These are phyloP conservation scores for Procavia capensis DNA, from an alignment of 2,113 vertebrate genomes.

Conservation along the genomic window DNA sequence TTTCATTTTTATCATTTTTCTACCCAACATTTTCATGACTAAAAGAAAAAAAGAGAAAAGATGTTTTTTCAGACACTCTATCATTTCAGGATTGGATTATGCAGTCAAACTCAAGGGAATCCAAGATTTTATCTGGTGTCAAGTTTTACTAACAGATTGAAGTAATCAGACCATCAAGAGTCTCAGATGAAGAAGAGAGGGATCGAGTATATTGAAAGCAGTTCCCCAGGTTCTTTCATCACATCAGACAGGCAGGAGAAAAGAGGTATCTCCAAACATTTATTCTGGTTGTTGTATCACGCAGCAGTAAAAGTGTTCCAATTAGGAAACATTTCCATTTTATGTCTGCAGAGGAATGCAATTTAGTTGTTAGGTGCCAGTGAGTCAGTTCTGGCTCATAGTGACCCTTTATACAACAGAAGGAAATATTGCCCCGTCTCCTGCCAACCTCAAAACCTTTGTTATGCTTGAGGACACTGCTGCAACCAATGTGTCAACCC, in stretches of 20 bases:
- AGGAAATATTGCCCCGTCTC: too few species aligned
- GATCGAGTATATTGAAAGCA: neutral
- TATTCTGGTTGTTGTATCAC: neutral
- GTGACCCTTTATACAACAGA: too few species aligned
- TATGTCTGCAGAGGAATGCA: neutral
- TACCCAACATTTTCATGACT: neutral
- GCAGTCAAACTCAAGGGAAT: neutral
- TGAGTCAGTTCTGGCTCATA: too few species aligned
- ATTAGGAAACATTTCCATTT: neutral
- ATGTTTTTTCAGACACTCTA: neutral
- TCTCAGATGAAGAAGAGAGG: neutral
- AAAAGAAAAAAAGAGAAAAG: neutral
- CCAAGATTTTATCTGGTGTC: neutral
- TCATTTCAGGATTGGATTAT: neutral
- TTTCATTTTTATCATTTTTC: neutral
- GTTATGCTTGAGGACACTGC: too few species aligned
- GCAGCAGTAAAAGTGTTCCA: neutral
- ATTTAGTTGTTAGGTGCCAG: too few species aligned
- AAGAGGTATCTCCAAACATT: neutral
- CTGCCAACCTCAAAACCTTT: too few species aligned
- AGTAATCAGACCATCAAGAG: neutral
- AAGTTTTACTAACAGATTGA: neutral
- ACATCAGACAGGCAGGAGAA: neutral
- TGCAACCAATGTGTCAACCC: too few species aligned
- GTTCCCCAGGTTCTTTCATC: neutral